Conservation (phyloP, 2,888 invertebrate species). For the Synergus umbraculus region DNA sequence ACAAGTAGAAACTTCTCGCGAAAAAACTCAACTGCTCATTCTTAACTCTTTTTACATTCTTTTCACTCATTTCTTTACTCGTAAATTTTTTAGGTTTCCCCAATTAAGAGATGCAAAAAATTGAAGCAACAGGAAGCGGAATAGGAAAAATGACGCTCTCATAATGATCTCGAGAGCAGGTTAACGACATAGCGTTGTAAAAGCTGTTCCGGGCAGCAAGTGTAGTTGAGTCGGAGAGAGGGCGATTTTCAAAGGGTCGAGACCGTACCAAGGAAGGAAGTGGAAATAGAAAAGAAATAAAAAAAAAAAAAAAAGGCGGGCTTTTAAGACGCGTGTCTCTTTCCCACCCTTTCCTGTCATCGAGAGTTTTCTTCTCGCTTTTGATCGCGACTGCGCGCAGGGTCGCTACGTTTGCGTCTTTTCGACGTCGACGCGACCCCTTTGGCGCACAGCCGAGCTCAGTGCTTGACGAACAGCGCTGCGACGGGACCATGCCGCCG, state of each 20-base stretch:
- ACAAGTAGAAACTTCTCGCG: background rate
- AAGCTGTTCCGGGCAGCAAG: conserved; percentile 12
- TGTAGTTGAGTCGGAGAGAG: conserved; percentile 27
- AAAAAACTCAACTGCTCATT: background rate
- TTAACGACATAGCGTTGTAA: conserved; percentile 30
- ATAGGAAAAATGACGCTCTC: conserved; percentile 15
- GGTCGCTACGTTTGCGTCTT: conserved; percentile 65
- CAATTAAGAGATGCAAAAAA: conserved; percentile 8
- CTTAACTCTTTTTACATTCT: no score
- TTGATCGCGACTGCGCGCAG: conserved; percentile 58
- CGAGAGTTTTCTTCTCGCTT: conserved; percentile 37
- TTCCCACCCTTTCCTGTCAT: conserved; percentile 17
- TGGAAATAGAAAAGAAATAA: background rate
- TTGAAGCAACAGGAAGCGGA: conserved; percentile 8
- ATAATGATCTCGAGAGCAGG: conserved; percentile 24
- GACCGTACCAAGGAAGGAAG: conserved; percentile 19
- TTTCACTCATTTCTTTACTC: background rate
- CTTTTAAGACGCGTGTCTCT: conserved; percentile 37
- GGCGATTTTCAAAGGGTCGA: background rate
- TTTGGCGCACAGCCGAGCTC: conserved; percentile 72
- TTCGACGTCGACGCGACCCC: conserved; percentile 74
- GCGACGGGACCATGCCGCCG: conserved; percentile 76
- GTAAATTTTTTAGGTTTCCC: background rate
- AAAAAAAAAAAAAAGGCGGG: conserved; percentile 33
- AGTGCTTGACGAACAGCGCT: conserved; percentile 76